These are phyloP conservation scores for Schizaphis graminum DNA, from an alignment of 2,888 invertebrate species.

Conservation along the genomic window DNA sequence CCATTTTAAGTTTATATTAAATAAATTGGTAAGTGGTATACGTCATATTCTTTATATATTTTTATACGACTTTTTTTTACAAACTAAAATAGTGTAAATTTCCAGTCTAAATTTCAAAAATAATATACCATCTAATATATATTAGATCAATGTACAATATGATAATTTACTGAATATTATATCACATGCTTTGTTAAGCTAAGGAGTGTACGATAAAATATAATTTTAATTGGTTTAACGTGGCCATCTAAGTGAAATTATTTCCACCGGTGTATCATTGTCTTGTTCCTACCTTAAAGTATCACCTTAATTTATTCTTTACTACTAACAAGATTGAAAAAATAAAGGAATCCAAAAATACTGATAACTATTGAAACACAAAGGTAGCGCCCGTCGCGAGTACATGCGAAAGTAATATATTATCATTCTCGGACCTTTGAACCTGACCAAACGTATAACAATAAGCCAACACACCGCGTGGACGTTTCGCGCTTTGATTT, in stretches of 20 bases:
- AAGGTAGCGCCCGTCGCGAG: background rate
- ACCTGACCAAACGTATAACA: background rate
- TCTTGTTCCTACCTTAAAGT: background rate
- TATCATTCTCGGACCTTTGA: background rate
- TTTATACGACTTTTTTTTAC: background rate
- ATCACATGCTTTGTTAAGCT: background rate
- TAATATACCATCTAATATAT: background rate
- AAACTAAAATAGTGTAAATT: background rate
- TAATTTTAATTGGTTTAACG: background rate
- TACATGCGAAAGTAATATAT: background rate
- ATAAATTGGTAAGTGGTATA: background rate
- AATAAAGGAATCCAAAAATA: background rate
- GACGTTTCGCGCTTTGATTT: background rate
- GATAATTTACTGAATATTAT: background rate
- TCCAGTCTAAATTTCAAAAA: background rate
- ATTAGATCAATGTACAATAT: background rate
- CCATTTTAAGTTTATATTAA: background rate
- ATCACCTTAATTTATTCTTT: background rate
- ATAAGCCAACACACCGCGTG: background rate
- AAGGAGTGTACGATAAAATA: background rate
- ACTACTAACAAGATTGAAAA: background rate
- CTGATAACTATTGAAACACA: background rate
- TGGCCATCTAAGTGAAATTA: background rate
- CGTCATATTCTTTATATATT: background rate
- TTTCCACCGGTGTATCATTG: background rate